Base-by-base conservation (phyloP, 2,888 invertebrate species). In the Cryptocephalus moraei region DNA sequence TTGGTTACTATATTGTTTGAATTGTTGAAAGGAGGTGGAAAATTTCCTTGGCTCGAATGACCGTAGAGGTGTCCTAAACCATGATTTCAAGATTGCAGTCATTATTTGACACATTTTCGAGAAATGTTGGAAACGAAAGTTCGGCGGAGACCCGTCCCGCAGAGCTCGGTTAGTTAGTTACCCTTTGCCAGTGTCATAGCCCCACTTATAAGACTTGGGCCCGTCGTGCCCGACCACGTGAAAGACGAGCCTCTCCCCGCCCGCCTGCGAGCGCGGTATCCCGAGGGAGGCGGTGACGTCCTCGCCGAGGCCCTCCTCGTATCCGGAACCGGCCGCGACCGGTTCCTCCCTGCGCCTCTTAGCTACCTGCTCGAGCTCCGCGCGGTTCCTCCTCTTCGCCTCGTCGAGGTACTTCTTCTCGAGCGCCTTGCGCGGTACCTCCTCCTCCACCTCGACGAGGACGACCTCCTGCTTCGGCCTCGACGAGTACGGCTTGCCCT, bases 121-220 rank as follows among this genome's bases (percentile, higher is more conserved):
- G n/a, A n/a, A n/a, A 22, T 22, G 22, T 22, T 22, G 22, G 2
- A 22, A 4, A 22, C 6, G 22, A 22, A 22, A 22, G 22, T 6
- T 22, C 22, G 22, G 22, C 22, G 22, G 22, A 22, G 22, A 4
- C 6, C 22, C 22, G 22, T 22, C 22, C 3, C 6, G 22, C 2
- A 22, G 22, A 22, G 22, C 6, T 22, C 22, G 22, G 22, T 22
- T 22, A 22, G 47, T 33, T 2, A 54, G 52, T 71, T 74, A 88
- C 89, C 88, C 88, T 72, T 82, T 81, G 60, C 89, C 89, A 43
- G 88, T 89, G 65, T 89, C 87, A 67, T 77, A 88, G 61, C 90
- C 89, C 69, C 87, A 89, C 68, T 88, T 82, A 68, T 89, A 89
- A 56, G 85, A 84, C 63, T 84, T 78, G 0, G 89, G 89, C 40